These are phyloP conservation scores for Apis laboriosa DNA, from an alignment of 1,140 invertebrate genomes.

Conservation along the genomic window DNA sequence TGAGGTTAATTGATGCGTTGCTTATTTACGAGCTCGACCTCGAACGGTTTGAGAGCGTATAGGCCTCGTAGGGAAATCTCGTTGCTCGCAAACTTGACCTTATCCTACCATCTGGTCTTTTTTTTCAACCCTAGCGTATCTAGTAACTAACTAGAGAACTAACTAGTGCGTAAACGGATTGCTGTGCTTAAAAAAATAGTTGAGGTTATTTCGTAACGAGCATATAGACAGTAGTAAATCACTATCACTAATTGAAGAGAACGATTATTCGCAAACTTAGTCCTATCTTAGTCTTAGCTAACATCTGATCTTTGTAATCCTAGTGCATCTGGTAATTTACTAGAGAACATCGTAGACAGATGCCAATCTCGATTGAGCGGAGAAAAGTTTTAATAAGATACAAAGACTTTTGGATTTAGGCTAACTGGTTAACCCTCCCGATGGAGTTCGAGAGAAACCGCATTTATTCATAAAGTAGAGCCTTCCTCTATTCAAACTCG, in stretches of 20 bases:
- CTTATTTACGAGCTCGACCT: constrained; percentile 18
- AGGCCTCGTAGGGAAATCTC: background rate
- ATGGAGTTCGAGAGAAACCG: background rate
- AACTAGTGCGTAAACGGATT: too few species aligned
- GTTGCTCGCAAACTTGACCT: constrained; percentile 7
- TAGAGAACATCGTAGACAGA: background rate
- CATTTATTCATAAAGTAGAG: constrained; percentile 1
- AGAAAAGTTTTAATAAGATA: constrained; percentile 12
- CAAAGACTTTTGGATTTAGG: background rate
- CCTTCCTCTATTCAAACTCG: background rate
- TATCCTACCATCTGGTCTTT: background rate
- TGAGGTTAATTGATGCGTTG: constrained; percentile 11
- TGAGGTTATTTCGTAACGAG: too few species aligned
- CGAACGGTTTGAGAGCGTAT: background rate
- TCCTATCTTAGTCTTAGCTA: background rate
- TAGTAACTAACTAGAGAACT: background rate
- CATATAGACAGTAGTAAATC: too few species aligned
- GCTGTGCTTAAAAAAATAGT: too few species aligned
- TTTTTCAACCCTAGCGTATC: background rate
- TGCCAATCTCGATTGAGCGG: background rate
- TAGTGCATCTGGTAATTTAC: too few species aligned
- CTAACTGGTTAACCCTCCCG: background rate
- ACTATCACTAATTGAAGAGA: too few species aligned
- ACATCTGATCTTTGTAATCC: too few species aligned
- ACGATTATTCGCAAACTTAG: background rate